Percentiles rank a stretch among this genome's conserved stretches.
These are phyloP conservation scores for Eueremaeus valkanovi DNA, from an alignment of 2,888 invertebrate genomes.

Conservation along the genomic window DNA sequence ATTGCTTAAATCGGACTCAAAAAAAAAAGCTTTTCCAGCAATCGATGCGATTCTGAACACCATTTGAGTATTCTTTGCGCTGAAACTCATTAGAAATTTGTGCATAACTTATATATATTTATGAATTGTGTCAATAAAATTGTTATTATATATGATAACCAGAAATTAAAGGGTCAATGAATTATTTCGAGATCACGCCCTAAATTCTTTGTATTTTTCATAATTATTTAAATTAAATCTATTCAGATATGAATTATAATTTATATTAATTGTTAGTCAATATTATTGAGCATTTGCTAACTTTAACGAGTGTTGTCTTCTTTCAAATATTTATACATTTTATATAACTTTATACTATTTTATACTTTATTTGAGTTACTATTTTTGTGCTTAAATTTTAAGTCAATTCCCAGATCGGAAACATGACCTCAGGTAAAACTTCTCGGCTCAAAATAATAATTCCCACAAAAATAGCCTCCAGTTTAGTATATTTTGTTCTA, in stretches of 20 bases:
- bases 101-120: not conserved
- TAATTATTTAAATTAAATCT: constrained; percentile 7
- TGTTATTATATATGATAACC: constrained; percentile 12
- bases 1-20: too few species aligned
- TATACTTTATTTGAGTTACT: too few species aligned
- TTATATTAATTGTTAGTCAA: not conserved
- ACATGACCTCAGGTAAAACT: not conserved
- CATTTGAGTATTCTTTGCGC: not conserved
- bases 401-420: too few species aligned
- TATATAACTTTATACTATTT: too few species aligned
- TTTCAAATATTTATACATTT: too few species aligned
- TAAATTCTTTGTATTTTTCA: constrained; percentile 14
- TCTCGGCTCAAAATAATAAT: not conserved
- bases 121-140: constrained; percentile 14
- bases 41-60: not conserved
- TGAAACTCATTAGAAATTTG: not conserved
- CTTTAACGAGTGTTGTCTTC: not conserved
- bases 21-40: too few species aligned
- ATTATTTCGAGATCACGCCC: constrained; percentile 31
- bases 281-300: not conserved
- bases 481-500: not conserved
- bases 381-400: too few species aligned
- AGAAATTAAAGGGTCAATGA: constrained; percentile 31
- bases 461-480: not conserved
- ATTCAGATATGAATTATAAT: not conserved